phyloP scores from a whole-genome alignment of 2,113 vertebrate species.

The Myrmecophaga tridactyla region DNA sequence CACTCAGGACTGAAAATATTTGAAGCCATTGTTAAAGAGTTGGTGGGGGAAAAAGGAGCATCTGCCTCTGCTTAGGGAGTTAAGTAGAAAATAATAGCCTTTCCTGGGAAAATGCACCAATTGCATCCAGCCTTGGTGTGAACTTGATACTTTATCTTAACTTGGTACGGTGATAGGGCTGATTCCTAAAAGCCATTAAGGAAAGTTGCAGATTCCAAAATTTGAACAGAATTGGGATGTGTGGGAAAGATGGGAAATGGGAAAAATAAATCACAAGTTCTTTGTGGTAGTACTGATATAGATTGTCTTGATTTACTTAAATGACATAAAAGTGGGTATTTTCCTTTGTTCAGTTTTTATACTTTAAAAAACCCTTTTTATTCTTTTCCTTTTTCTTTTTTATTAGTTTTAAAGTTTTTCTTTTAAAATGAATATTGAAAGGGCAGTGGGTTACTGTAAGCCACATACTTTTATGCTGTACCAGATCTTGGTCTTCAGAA shows the following conservation, averaged over 20 bases:
- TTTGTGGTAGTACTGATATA: background rate
- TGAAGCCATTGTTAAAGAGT: background rate
- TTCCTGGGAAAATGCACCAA: background rate
- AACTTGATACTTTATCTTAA: background rate
- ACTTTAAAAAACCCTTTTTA: background rate
- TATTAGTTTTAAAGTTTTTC: background rate
- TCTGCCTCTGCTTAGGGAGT: background rate
- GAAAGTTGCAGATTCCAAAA: background rate
- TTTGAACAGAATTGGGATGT: background rate
- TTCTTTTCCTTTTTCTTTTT: background rate
- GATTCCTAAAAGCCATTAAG: background rate
- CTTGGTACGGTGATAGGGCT: no score
- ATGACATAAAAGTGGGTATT: background rate
- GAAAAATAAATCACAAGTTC: accelerated
- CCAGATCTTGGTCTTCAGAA: background rate
- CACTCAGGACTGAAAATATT: background rate
- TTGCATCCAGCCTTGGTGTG: background rate
- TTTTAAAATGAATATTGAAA: background rate
- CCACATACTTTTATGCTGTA: background rate
- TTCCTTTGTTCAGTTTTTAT: background rate
- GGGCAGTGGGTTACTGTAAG: background rate
- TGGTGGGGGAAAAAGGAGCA: accelerated
- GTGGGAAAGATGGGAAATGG: background rate
- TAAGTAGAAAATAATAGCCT: no score
- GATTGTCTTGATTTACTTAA: background rate